These are phyloP conservation scores for Nymphicus hollandicus DNA, from an alignment of 2,113 vertebrate genomes.

Conservation along the genomic window DNA sequence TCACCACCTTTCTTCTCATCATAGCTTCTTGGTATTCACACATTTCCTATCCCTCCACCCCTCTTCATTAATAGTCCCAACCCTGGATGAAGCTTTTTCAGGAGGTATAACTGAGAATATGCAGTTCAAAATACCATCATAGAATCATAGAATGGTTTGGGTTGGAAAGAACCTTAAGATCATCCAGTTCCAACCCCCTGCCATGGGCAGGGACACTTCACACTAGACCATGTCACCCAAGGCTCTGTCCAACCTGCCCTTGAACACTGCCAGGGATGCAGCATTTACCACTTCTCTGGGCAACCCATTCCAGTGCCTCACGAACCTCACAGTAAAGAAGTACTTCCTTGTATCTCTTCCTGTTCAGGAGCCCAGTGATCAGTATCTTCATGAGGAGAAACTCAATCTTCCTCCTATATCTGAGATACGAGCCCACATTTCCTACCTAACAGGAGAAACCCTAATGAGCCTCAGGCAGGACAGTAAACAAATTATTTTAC, in stretches of 20 bases:
- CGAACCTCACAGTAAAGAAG: background rate
- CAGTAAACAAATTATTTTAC: background rate
- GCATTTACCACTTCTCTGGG: background rate
- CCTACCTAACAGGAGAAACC: background rate
- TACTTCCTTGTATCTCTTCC: background rate
- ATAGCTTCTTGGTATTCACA: background rate
- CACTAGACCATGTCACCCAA: background rate
- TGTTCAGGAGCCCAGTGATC: background rate
- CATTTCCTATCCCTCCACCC: background rate
- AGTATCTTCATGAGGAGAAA: background rate
- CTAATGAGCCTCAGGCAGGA: background rate
- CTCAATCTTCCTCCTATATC: background rate
- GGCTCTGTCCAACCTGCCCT: background rate
- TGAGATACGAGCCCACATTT: background rate
- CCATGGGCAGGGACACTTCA: background rate
- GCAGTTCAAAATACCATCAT: background rate
- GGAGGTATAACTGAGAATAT: background rate
- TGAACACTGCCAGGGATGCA: background rate
- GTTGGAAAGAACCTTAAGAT: background rate
- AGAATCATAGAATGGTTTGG: background rate
- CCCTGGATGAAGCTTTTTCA: background rate
- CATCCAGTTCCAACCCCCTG: background rate
- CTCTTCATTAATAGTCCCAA: background rate
- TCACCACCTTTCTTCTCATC: background rate
- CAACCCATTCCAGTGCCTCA: background rate